Evolutionary conservation across 2,888 invertebrate species (phyloP).

Genomic region (Lymantria monacha): DNA sequence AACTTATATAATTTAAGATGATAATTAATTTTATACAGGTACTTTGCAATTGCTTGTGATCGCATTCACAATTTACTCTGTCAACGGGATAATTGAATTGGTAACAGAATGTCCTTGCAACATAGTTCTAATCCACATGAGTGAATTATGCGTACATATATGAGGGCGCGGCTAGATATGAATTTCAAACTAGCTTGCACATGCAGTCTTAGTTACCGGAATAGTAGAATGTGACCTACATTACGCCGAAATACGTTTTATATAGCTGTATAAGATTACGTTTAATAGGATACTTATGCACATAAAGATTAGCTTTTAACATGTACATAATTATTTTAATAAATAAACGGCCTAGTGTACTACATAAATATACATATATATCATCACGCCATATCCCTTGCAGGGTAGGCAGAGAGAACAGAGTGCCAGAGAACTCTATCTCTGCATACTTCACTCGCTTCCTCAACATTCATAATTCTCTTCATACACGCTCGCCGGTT

Average conservation of each 20-base stretch:
- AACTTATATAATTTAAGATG: no score
- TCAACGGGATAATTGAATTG: no score
- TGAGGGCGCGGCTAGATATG: slow-evolving; percentile 69
- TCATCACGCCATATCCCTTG: no score
- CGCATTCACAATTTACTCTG: no score
- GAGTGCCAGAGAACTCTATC: no score
- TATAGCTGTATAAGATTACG: slow-evolving; percentile 1
- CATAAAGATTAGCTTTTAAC: no score
- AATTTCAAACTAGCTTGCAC: slow-evolving; percentile 61
- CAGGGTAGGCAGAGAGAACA: no score
- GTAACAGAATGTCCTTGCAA: slow-evolving; percentile 39
- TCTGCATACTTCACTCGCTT: no score
- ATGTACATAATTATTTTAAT: background rate
- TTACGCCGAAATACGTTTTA: slow-evolving; percentile 43
- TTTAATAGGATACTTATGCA: background rate
- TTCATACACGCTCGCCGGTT: no score
- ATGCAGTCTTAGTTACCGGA: slow-evolving; percentile 35
- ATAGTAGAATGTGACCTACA: slow-evolving; percentile 60
- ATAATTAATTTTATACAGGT: no score
- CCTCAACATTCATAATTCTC: no score
- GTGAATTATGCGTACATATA: slow-evolving; percentile 25
- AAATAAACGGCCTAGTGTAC: background rate
- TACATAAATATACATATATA: background rate
- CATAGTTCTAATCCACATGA: slow-evolving; percentile 14
- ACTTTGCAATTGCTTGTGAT: no score